These are phyloP conservation scores for Drosophila parthenogenetica DNA, from an alignment of 2,888 invertebrate species.

Conservation along the genomic window DNA sequence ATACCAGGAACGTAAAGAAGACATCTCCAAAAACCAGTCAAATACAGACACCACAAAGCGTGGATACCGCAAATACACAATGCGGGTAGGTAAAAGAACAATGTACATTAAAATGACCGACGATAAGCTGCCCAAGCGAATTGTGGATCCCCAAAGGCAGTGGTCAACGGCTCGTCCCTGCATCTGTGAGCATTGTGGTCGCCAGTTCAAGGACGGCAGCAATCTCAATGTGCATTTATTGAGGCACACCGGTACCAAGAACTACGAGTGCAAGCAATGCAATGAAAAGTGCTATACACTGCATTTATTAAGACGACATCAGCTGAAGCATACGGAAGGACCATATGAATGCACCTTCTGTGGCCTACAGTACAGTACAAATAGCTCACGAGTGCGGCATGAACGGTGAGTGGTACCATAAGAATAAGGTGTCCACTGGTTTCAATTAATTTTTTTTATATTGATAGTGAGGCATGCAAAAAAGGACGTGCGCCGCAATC, in stretches of 20 bases:
- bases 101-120: conserved; percentile 70
- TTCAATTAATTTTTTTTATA: background rate
- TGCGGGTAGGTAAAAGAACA: conserved; percentile 66
- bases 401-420: conserved; percentile 52
- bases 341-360: conserved; percentile 70
- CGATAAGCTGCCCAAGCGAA: conserved; percentile 66
- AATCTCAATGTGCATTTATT: conserved; percentile 67
- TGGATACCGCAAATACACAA: conserved; percentile 60
- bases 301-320: conserved; percentile 63
- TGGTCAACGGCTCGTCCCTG: conserved; percentile 57
- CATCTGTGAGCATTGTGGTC: conserved; percentile 69
- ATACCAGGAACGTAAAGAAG: background rate
- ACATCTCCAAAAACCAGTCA: background rate
- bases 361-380: conserved; percentile 72
- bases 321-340: conserved; percentile 70
- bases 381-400: conserved; percentile 68
- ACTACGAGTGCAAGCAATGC: conserved; percentile 64
- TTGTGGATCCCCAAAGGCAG: conserved; percentile 67
- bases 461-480: conserved; percentile 63
- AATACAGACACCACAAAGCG: background rate
- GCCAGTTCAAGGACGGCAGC: conserved; percentile 64
- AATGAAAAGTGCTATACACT: conserved; percentile 69
- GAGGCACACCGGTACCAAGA: conserved; percentile 69
- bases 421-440: background rate
- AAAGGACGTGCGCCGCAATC: conserved; percentile 70